Evolutionary conservation across 2,797 vertebrate genomes (phyloP), one percentile per base, ranked within the genome.

Genomic region (Melanotaenia trifasciata): DNA sequence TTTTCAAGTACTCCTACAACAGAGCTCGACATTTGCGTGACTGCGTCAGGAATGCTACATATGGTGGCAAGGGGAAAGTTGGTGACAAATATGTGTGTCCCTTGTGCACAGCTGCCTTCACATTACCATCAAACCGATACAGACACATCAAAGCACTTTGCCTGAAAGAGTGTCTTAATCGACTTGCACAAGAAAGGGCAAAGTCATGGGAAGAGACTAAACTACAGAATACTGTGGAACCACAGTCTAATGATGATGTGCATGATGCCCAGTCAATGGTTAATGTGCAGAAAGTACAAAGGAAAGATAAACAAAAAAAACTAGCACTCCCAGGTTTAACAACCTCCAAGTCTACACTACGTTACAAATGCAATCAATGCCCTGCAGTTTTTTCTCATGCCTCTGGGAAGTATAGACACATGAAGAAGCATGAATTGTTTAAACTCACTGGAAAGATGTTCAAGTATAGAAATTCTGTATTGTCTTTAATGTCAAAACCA

Each of bases 1-100:
- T 85, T 63, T 95, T 95, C 78, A 94, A 89, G 63, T 92, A 94
- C 67, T 89, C 84, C 6, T 92, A 90, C 83, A 95, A 94, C 86
- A 90, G 92, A 62, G 74, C 80, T 47, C 88, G 92, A 1, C 95
- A 96, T 90, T 84, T 96, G 70, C 92, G 93, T 24, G 58, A 92
- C 16, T 96, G 95, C 85, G 76, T 94, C 38, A 90, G 57, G 85
- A 74, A 86, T 18, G 67, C 73, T 18, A 67, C 81, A 58, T 51
- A 2, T 60, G 70, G 72, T 35, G 78, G 80, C 14, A 93, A 91
- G 59, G 81, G 70, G 32, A 94, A 86, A 71, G 30, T 87, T 58
- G 78, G 64, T 1, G 77, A 68, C 11, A 84, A 85, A 88, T 94
- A 89, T 83, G 73, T 35, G 6, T 96, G 95, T 82, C 94, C 94